These are phyloP conservation scores for Pachypanchax playfairii DNA, from an alignment of 2,113 vertebrate species.

Conservation along the genomic window DNA sequence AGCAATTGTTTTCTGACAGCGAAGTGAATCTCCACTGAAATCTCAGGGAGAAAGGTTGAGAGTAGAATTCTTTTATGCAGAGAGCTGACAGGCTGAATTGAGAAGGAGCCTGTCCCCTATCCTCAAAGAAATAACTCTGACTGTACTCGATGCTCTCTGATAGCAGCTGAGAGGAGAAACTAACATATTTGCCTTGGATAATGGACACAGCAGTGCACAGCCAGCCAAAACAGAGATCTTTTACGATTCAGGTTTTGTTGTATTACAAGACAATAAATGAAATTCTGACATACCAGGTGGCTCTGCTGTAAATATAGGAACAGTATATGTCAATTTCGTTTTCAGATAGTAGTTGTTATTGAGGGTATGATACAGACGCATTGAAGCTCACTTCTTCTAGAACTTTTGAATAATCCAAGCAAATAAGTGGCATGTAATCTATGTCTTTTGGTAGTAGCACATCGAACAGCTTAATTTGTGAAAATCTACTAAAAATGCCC, in stretches of 20 bases:
- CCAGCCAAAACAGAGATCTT: constrained; percentile 54
- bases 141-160: constrained; percentile 55
- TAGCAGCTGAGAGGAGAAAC: constrained; percentile 31
- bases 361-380: too few species aligned
- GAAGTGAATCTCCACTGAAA: constrained; percentile 65
- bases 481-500: too few species aligned
- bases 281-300: constrained; percentile 65
- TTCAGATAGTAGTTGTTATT: too few species aligned
- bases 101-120: constrained; percentile 41
- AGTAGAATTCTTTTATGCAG: constrained; percentile 50
- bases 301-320: constrained; percentile 62
- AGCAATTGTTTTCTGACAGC: constrained; percentile 75
- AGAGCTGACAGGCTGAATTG: constrained; percentile 57
- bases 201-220: constrained; percentile 46
- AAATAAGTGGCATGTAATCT: too few species aligned
- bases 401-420: too few species aligned
- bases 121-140: constrained; percentile 62
- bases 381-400: too few species aligned
- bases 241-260: constrained; percentile 59
- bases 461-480: too few species aligned
- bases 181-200: constrained; percentile 63
- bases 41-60: constrained; percentile 49
- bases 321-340: constrained; percentile 36
- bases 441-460: too few species aligned
- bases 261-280: constrained; percentile 50